Conservation (phyloP, 2,888 invertebrate species). For the Tenthredo amoena region DNA sequence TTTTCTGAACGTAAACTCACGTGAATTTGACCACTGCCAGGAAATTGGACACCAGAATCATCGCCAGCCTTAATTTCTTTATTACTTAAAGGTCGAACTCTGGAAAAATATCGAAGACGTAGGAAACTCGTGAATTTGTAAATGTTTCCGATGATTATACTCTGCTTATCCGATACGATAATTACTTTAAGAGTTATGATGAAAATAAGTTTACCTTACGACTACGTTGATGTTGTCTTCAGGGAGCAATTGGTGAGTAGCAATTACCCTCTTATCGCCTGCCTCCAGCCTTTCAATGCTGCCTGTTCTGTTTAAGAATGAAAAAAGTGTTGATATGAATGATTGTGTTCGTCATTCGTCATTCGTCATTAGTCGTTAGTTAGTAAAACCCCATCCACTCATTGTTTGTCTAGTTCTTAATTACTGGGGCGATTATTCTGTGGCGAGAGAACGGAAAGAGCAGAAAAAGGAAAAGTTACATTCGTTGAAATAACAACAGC, state of each 20-base stretch:
- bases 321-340: not conserved
- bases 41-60: constrained; percentile 88
- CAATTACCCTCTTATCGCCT: constrained; percentile 78
- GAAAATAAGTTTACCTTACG: constrained; percentile 82
- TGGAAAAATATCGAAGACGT: constrained; percentile 73
- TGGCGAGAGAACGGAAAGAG: not conserved
- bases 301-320: constrained; percentile 74
- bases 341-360: not conserved
- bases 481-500: constrained; percentile 27
- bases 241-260: constrained; percentile 79
- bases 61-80: constrained; percentile 87
- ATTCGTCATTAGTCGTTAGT: not conserved
- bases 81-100: constrained; percentile 90
- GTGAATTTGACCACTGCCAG: constrained; percentile 93
- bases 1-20: constrained; percentile 76
- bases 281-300: constrained; percentile 79
- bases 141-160: not conserved
- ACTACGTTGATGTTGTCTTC: constrained; percentile 95
- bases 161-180: constrained; percentile 36
- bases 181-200: not conserved
- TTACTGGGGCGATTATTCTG: constrained; percentile 7
- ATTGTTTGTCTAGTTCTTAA: constrained; percentile 26
- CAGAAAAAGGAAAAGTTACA: not conserved
- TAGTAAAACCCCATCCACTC: not conserved
- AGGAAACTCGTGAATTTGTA: not conserved